Conservation (phyloP, 2,888 invertebrate genomes). For the Lasioglossum vierecki region DNA sequence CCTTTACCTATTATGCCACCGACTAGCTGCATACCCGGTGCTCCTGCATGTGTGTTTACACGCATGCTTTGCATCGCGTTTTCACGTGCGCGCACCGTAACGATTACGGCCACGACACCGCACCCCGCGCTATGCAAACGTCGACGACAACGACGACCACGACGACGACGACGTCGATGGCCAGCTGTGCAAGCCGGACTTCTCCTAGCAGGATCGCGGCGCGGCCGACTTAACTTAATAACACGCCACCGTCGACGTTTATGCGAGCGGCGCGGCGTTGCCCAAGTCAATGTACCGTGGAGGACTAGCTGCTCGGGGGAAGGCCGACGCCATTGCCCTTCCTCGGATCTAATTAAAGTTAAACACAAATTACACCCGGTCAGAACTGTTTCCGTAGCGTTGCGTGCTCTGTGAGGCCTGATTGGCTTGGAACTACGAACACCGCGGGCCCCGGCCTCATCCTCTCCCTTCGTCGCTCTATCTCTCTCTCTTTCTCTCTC, state of each 20-base stretch:
- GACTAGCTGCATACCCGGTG: conserved; percentile 20
- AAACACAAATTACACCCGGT: conserved; percentile 55
- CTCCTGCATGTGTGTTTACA: conserved; percentile 68
- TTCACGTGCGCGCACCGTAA: conserved; percentile 63
- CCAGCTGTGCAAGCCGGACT: conserved; percentile 59
- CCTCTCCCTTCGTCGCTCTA: neutral
- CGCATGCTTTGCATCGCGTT: conserved; percentile 71
- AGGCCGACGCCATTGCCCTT: conserved; percentile 34
- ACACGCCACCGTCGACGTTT: conserved; percentile 52
- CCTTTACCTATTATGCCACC: conserved; percentile 45
- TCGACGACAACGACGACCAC: conserved; percentile 26
- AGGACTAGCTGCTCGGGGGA: conserved; percentile 28
- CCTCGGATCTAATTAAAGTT: conserved; percentile 54
- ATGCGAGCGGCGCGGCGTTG: conserved; percentile 49
- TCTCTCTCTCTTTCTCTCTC: neutral
- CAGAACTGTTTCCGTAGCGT: conserved; percentile 35
- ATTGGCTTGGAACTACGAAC: conserved; percentile 30
- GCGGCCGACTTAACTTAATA: conserved; percentile 68
- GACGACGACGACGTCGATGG: conserved; percentile 40
- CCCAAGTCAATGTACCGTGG: conserved; percentile 56
- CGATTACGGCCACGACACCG: conserved; percentile 26
- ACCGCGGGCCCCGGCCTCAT: neutral
- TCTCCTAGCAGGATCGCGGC: conserved; percentile 36
- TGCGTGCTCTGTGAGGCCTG: conserved; percentile 31
- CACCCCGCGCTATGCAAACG: conserved; percentile 33